These are phyloP conservation scores for Helarctos malayanus DNA, from an alignment of 2,797 vertebrate species.

Conservation along the genomic window DNA sequence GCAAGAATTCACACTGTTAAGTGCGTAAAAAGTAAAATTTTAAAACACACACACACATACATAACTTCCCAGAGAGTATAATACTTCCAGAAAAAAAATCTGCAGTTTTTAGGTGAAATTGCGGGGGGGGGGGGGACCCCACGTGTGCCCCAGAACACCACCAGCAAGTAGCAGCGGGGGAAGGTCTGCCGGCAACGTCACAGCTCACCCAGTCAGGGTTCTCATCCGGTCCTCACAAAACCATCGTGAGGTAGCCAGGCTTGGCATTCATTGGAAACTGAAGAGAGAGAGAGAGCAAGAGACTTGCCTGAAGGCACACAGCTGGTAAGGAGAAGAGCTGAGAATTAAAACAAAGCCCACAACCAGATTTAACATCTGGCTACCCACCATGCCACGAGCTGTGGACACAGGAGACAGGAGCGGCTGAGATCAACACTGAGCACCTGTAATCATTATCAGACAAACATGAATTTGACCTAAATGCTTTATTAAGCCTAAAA, in stretches of 20 bases:
- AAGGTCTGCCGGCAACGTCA: not conserved
- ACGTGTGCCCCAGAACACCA: not conserved
- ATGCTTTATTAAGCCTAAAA: not conserved
- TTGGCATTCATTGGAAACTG: not conserved
- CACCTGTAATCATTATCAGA: not conserved
- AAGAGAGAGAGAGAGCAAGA: not conserved
- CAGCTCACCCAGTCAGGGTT: not conserved
- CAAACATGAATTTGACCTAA: not conserved
- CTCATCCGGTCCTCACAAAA: not conserved
- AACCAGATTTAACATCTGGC: not conserved
- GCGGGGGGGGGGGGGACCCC: accelerated
- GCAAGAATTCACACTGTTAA: not conserved
- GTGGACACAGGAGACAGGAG: not conserved
- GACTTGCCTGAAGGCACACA: not conserved
- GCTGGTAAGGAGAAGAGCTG: not conserved
- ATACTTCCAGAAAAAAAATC: not conserved
- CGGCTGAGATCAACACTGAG: not conserved
- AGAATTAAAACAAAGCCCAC: not conserved
- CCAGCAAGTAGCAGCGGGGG: not conserved
- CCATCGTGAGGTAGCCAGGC: not conserved
- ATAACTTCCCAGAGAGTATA: not conserved
- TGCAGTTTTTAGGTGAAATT: not conserved
- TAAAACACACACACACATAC: not conserved
- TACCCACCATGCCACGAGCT: not conserved
- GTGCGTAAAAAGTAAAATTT: not conserved